A percentile compares a stretch with the other conserved stretches of the same genome.
Conservation (phyloP, 2,888 invertebrate genomes). For the Mongoloraphidia duomilia region DNA sequence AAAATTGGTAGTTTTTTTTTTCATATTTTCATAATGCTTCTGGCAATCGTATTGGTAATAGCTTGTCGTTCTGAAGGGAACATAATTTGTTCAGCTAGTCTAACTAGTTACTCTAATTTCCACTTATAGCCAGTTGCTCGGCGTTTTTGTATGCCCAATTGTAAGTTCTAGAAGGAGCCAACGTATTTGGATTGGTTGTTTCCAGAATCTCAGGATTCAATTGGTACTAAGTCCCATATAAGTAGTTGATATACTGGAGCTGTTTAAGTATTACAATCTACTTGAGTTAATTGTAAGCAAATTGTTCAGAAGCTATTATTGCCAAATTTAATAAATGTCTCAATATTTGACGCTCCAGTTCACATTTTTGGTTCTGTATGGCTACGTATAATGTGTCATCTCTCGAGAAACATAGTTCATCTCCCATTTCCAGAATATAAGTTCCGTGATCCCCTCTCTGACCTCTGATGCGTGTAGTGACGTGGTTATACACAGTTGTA, state of each 20-base stretch:
- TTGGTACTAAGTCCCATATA: not conserved
- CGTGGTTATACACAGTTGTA: too few species aligned
- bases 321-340: not conserved
- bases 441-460: too few species aligned
- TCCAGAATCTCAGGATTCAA: not conserved
- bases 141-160: not conserved
- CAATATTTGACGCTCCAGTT: not conserved
- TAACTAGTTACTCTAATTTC: not conserved
- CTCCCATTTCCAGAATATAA: too few species aligned
- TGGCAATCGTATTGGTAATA: too few species aligned
- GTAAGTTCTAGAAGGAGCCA: not conserved
- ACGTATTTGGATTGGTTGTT: not conserved
- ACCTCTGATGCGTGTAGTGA: too few species aligned
- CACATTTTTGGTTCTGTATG: not conserved
- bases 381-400: not conserved
- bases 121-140: not conserved
- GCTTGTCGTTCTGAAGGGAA: too few species aligned
- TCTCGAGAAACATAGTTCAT: not conserved
- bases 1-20: too few species aligned
- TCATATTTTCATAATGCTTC: too few species aligned
- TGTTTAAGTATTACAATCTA: not conserved
- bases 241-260: not conserved
- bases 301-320: not conserved
- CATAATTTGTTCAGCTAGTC: not conserved
- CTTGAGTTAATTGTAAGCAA: not conserved